Percentiles rank a stretch among this genome's conserved stretches.
Evolutionary conservation across 2,888 invertebrate species (phyloP).

Genomic region (Anoncus sp.): DNA sequence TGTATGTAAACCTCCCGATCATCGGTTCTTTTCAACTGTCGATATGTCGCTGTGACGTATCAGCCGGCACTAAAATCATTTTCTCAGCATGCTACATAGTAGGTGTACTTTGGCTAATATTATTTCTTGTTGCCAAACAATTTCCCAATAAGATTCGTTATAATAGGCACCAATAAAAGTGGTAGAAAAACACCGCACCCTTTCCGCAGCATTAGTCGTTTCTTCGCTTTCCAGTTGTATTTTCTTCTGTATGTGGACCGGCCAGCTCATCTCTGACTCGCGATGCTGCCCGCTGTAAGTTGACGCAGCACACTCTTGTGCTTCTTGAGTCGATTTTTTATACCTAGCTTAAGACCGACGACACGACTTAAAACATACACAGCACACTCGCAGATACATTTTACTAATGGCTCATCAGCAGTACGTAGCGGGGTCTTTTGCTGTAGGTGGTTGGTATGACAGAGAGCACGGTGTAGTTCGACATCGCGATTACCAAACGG

Average conservation of each 20-base stretch:
- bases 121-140: too few species aligned
- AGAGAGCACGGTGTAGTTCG: too few species aligned
- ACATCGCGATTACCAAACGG: too few species aligned
- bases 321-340: neutral
- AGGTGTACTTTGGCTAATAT: too few species aligned
- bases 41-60: neutral
- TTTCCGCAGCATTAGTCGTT: constrained; percentile 72
- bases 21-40: too few species aligned
- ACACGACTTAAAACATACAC: constrained; percentile 19
- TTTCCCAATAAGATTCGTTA: neutral
- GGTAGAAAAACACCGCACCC: constrained; percentile 72
- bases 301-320: constrained; percentile 9
- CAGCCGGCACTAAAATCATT: constrained; percentile 21
- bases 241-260: too few species aligned
- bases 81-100: constrained; percentile 38
- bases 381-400: constrained; percentile 28
- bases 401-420: constrained; percentile 1
- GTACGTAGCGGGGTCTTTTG: constrained; percentile 4
- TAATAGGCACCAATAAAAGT: constrained; percentile 5
- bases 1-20: too few species aligned
- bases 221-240: constrained; percentile 13
- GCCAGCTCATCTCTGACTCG: too few species aligned
- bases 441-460: neutral
- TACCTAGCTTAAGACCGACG: neutral
- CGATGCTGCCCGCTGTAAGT: neutral